phyloP scores from a whole-genome alignment of 2,113 vertebrate genomes.

The Myiozetetes cayanensis region DNA sequence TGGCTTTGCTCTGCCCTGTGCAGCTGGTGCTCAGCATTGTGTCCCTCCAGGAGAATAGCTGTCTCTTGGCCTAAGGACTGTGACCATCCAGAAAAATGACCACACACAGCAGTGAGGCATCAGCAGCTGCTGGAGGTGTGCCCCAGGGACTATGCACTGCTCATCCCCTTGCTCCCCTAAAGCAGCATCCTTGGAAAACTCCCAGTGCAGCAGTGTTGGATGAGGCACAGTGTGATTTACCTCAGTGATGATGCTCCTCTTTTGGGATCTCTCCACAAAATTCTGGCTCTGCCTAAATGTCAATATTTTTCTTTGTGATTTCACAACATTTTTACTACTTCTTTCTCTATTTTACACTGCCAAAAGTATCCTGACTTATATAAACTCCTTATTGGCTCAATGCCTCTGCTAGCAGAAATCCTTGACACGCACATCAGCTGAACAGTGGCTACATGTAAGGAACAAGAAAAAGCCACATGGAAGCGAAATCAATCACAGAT shows the following conservation, averaged over 20 bases:
- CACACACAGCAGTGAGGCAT: neutral
- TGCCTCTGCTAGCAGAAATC: neutral
- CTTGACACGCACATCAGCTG: neutral
- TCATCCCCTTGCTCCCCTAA: neutral
- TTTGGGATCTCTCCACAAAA: neutral
- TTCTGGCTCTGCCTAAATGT: neutral
- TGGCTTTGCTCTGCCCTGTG: neutral
- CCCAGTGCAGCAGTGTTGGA: neutral
- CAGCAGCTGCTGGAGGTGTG: neutral
- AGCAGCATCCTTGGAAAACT: neutral
- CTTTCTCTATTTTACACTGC: neutral
- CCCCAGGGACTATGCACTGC: rapidly evolving
- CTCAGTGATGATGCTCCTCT: rapidly evolving
- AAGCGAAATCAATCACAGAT: neutral
- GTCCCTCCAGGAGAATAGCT: neutral
- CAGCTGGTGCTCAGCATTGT: rapidly evolving
- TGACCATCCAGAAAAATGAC: neutral
- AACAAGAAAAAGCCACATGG: neutral
- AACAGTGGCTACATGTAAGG: neutral
- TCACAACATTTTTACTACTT: neutral
- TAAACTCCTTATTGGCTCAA: neutral
- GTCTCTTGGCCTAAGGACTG: neutral
- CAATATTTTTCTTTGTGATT: neutral
- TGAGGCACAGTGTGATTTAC: neutral
- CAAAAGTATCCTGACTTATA: neutral